Base-by-base conservation (phyloP, 2,888 invertebrate species). In the Drosophila ezoana region DNA sequence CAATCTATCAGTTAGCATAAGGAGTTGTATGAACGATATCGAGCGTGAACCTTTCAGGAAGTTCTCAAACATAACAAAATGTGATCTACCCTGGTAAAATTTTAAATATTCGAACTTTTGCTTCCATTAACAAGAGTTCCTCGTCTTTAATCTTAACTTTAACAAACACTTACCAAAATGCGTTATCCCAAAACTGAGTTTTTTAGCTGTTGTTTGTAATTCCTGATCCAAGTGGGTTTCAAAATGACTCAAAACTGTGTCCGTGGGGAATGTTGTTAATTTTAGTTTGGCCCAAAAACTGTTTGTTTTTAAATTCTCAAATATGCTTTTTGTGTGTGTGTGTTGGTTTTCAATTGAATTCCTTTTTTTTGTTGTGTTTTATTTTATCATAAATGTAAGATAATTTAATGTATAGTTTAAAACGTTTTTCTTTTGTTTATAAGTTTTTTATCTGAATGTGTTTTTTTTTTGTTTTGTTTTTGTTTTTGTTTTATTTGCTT, bases 351-450 rank as follows among this genome's bases (percentile, higher is more conserved):
- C 40, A 44, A 57, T 56, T 62, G 47, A 49, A 41, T 43, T 63
- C 48, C 48, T 18, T 38, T 45, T 52, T 13, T 18, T 45, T 37
- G 32, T 49, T 44, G 51, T 56, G 63, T 73, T 61, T 40, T 43
- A 49, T 59, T 60, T 65, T 73, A 77, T 76, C 59, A 53, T 74
- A 75, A 79, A 63, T 78, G 49, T 83, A 70, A 69, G 68, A 73
- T 80, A 76, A 73, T 86, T 78, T 79, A 60, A 70, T 75, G 44
- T 86, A 59, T 77, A 80, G 74, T 67, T 82, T 81, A 85, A 78
- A 81, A 81, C 48, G 52, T 72, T 66, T 71, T 56, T 53, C 20
- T 6, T 8, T 56, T 53, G 32, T 6, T 8, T 53, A 58, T 65
- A 44, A 32, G 23, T 28, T 41, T 51, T 53, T 57, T 69, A 66